Conservation (phyloP, 2,888 invertebrate genomes). For the Melieria crassipennis region DNA sequence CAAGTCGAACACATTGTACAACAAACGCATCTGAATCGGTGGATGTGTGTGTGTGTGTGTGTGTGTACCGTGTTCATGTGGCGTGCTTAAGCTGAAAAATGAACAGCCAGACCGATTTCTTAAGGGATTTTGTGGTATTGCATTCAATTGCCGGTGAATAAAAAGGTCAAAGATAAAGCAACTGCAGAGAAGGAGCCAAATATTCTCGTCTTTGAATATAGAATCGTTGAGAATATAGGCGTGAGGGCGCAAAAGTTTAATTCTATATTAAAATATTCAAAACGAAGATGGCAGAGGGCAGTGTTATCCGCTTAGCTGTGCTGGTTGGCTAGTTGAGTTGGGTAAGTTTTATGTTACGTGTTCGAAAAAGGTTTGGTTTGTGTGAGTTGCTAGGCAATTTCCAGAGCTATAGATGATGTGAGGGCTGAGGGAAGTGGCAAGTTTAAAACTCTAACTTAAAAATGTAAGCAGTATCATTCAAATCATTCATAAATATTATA, state of each 20-base stretch:
- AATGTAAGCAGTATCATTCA: too few species aligned
- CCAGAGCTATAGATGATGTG: too few species aligned
- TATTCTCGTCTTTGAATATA: not conserved
- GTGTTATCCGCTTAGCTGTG: too few species aligned
- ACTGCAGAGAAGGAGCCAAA: not conserved
- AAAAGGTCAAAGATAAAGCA: not conserved
- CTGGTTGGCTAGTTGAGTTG: too few species aligned
- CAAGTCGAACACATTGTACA: not conserved
- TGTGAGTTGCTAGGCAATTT: too few species aligned
- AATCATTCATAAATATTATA: too few species aligned
- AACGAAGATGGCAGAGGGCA: too few species aligned
- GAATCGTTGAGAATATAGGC: not conserved
- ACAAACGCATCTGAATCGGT: not conserved
- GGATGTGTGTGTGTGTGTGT: slow-evolving; percentile 7
- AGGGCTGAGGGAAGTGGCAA: too few species aligned
- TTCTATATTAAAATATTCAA: not conserved
- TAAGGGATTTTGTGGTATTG: slow-evolving; percentile 20
- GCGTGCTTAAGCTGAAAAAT: not conserved
- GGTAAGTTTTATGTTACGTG: too few species aligned
- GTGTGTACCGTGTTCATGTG: not conserved
- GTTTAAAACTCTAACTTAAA: too few species aligned
- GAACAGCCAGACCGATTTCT: slow-evolving; percentile 28
- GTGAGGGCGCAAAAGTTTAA: not conserved
- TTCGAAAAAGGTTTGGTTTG: too few species aligned
- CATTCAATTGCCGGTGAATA: slow-evolving; percentile 5